These are phyloP conservation scores for Nomada fabriciana DNA, from an alignment of 2,888 invertebrate genomes.

Conservation along the genomic window DNA sequence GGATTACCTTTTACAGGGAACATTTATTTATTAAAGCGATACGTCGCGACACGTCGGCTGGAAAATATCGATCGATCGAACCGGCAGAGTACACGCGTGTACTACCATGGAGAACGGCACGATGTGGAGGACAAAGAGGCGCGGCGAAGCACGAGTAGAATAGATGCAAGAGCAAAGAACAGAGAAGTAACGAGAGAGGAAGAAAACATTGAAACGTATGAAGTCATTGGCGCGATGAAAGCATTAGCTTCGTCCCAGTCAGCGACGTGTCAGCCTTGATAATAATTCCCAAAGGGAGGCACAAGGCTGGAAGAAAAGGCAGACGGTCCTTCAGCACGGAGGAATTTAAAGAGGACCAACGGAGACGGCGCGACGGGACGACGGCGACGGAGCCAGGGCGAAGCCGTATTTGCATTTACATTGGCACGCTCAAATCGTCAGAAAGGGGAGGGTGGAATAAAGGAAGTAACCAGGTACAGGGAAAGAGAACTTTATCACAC, in stretches of 20 bases:
- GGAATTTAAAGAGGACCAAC: constrained; percentile 65
- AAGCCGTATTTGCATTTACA: constrained; percentile 71
- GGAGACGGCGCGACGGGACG: constrained; percentile 38
- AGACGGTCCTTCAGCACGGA: constrained; percentile 67
- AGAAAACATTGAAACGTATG: background rate
- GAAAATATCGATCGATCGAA: constrained; percentile 29
- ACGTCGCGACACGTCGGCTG: background rate
- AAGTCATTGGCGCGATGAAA: constrained; percentile 41
- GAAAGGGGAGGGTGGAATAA: constrained; percentile 59
- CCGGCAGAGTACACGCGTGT: constrained; percentile 3
- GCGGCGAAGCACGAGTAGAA: background rate
- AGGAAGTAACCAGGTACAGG: constrained; percentile 51
- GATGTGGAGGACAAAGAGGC: background rate
- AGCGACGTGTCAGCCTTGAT: constrained; percentile 43
- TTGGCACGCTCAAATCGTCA: constrained; percentile 67
- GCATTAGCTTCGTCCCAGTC: constrained; percentile 41
- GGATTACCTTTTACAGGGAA: constrained; percentile 35
- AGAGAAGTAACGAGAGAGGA: too few relatives aligned
- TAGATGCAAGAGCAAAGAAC: too few relatives aligned
- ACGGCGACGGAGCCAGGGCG: constrained; percentile 40
- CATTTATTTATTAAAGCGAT: constrained; percentile 39
- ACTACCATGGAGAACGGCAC: constrained; percentile 1
- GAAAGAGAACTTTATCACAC: constrained; percentile 55
- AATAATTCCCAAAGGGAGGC: constrained; percentile 66
- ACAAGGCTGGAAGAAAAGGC: constrained; percentile 69